These are phyloP conservation scores for Agrochola litura DNA, from an alignment of 2,888 invertebrate genomes.

Conservation along the genomic window DNA sequence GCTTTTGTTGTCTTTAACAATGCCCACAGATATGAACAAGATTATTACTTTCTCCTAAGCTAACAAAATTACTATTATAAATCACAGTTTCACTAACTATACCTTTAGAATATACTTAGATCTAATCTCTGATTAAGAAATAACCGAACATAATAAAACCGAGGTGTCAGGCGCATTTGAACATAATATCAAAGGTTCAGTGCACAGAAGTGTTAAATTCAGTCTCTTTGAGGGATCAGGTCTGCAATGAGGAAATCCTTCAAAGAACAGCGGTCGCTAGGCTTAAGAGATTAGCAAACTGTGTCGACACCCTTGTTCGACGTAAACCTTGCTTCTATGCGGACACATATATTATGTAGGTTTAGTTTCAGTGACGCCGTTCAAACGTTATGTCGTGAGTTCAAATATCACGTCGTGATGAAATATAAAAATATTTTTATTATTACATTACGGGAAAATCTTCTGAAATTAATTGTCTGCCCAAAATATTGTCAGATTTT, in stretches of 20 bases:
- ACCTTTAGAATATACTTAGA: not conserved
- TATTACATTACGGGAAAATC: not conserved
- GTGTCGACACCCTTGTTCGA: conserved; percentile 53
- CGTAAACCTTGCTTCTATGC: conserved; percentile 18
- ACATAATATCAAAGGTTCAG: conserved; percentile 45
- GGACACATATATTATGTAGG: conserved; percentile 8
- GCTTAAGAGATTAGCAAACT: conserved; percentile 60
- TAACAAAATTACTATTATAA: not conserved
- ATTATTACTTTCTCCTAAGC: not conserved
- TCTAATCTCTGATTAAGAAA: not conserved
- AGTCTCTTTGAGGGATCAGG: conserved; percentile 58
- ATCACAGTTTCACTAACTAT: not conserved
- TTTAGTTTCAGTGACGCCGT: not conserved
- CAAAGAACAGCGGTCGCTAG: conserved; percentile 53
- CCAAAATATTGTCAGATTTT: not conserved
- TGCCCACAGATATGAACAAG: not conserved
- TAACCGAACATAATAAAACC: conserved; percentile 1
- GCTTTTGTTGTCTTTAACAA: not conserved
- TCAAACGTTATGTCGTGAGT: not conserved
- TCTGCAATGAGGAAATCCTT: conserved; percentile 58
- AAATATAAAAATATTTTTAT: no score
- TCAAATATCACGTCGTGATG: not conserved
- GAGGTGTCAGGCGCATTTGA: conserved; percentile 26
- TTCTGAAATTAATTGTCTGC: not conserved
- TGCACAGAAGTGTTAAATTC: conserved; percentile 39